phyloP scores from a whole-genome alignment of 2,113 vertebrate genomes.

The Channa argus region DNA sequence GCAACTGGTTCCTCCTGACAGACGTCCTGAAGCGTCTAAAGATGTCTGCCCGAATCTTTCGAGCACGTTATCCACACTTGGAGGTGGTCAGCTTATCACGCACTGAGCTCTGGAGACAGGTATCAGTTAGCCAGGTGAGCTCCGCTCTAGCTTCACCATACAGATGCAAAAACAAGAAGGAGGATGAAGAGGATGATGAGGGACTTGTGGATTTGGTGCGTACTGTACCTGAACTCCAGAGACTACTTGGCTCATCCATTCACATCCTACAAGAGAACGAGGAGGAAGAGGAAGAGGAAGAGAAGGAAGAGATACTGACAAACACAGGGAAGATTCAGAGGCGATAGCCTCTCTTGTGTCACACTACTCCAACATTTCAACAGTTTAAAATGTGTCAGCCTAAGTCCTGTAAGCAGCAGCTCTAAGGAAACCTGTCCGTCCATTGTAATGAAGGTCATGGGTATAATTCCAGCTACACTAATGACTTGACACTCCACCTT shows the following conservation, averaged over 20 bases:
- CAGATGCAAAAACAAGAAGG: conserved; percentile 80
- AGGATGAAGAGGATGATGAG: conserved; percentile 78
- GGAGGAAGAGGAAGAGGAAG: conserved; percentile 62
- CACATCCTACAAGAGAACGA: conserved; percentile 81
- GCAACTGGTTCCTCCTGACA: conserved; percentile 96
- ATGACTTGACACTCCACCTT: conserved; percentile 64
- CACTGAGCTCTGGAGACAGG: conserved; percentile 89
- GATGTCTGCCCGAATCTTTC: conserved; percentile 94
- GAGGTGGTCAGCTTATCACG: conserved; percentile 90
- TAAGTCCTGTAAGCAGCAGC: conserved; percentile 47
- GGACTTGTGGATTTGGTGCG: conserved; percentile 93
- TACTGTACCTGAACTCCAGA: conserved; percentile 92
- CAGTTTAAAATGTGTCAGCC: conserved; percentile 23
- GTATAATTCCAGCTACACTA: conserved; percentile 53
- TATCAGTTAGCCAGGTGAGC: conserved; percentile 93
- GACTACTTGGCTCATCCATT: conserved; percentile 90
- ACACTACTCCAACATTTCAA: conserved; percentile 1
- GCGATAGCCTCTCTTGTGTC: conserved; percentile 72
- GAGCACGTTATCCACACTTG: conserved; percentile 93
- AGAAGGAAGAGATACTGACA: conserved; percentile 32
- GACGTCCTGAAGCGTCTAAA: conserved; percentile 95
- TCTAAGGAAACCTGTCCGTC: conserved; percentile 70
- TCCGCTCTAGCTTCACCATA: conserved; percentile 75
- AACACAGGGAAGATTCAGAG: conserved; percentile 59
- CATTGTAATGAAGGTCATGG: conserved; percentile 42